Evolutionary conservation across 2,888 invertebrate genomes (phyloP).

Genomic region (Orthosia gracilis): DNA sequence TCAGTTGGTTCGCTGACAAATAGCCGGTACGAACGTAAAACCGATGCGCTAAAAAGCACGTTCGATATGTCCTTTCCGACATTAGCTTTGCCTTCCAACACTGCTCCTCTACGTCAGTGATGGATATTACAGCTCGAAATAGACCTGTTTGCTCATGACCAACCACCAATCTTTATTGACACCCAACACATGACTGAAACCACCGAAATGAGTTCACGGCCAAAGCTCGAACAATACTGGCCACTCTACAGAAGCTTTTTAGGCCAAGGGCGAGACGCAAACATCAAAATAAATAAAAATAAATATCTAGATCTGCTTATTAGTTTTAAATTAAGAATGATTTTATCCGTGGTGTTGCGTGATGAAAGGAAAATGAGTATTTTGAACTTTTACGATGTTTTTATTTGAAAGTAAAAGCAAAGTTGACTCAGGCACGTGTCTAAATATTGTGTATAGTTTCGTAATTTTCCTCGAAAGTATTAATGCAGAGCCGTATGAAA

Average conservation of each 20-base stretch:
- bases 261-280: conserved; percentile 69
- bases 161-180: conserved; percentile 63
- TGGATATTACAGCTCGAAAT: conserved; percentile 68
- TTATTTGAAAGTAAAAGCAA: not conserved
- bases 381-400: conserved; percentile 24
- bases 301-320: conserved; percentile 58
- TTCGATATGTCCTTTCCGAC: conserved; percentile 9
- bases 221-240: conserved; percentile 61
- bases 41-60: not conserved
- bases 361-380: conserved; percentile 23
- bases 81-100: conserved; percentile 31
- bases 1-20: too few species aligned
- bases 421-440: not conserved
- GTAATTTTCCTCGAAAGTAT: not conserved
- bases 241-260: conserved; percentile 53
- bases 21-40: not conserved
- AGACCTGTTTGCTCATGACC: conserved; percentile 62
- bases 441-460: conserved; percentile 18
- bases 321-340: conserved; percentile 43
- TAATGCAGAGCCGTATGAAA: not conserved
- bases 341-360: conserved; percentile 24
- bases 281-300: conserved; percentile 51
- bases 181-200: conserved; percentile 44
- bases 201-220: conserved; percentile 36
- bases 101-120: conserved; percentile 56